Evolutionary conservation across 2,113 vertebrate species (phyloP), one percentile per base, ranked within the genome.

Genomic region (Centropus bengalensis): DNA sequence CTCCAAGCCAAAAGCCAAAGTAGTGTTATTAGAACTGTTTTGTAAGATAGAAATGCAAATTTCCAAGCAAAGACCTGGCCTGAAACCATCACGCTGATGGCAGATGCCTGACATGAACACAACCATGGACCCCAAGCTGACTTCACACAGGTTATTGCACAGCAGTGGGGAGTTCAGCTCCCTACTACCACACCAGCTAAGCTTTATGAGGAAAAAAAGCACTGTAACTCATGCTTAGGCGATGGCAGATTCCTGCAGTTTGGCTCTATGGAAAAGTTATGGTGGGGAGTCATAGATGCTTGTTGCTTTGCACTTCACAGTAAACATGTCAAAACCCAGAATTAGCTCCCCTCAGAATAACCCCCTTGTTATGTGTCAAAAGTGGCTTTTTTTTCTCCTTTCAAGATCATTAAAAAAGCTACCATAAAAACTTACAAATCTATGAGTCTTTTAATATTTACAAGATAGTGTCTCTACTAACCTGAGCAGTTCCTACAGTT

Each of bases 251-350:
- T 32, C 55, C 55, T 3, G 19, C 36, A 81, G 75, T 18, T 42
- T 0, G 0, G 64, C 60, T 86, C 24, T 1, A 4, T 18, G 32
- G 71, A 85, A 77, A 75, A 94, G 71, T 88, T 89, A 91, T 7
- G 27, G 67, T 2, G 1, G 28, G 38, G 51, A 88, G 49, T 70
- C 4, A 3, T 20, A 75, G 64, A 69, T 82, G 66, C 83, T 77
- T 69, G 63, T 19, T 94, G 73, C 69, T 93, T 93, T 94, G 73
- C 76, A 51, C 59, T 84, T 73, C 27, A 27, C 68, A 75, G 47
- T 77, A 91, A 96, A 94, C 56, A 69, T 63, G 77, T 49, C 91
- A 64, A 77, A 81, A 8, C 20, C 22, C 64, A 88, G 59, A 87
- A 93, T 56, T 47, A 91, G 85, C 52, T 80, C 52, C 75, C 82